Evolutionary conservation across 2,888 invertebrate genomes (phyloP).

Genomic region (Chloroclystis v-ata): DNA sequence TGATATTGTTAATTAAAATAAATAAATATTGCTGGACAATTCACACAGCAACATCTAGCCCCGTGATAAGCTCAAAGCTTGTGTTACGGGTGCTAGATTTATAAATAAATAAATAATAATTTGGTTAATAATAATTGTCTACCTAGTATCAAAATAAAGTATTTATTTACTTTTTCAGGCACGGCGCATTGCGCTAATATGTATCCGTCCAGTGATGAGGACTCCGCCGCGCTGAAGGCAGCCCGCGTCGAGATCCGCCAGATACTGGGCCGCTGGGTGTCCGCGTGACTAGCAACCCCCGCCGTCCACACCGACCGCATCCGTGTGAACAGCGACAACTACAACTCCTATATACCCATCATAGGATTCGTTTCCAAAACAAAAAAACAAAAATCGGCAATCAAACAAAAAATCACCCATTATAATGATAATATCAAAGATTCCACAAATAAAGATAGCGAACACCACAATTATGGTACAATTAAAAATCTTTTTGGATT

Average conservation of each 20-base stretch:
- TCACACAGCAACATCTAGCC: too few species aligned
- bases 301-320: slow-evolving; percentile 1
- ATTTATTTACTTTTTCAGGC: slow-evolving; percentile 72
- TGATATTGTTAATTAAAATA: too few species aligned
- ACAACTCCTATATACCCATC: slow-evolving; percentile 8
- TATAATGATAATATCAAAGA: background rate
- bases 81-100: too few species aligned
- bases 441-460: background rate
- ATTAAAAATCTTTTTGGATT: background rate
- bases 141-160: too few species aligned
- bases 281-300: slow-evolving; percentile 12
- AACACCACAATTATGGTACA: background rate
- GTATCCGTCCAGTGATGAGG: slow-evolving; percentile 85
- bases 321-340: slow-evolving; percentile 5
- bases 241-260: slow-evolving; percentile 16
- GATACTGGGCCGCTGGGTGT: slow-evolving; percentile 11
- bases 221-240: slow-evolving; percentile 56
- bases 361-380: slow-evolving; percentile 8
- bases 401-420: background rate
- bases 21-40: too few species aligned
- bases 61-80: too few species aligned
- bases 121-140: too few species aligned
- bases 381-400: background rate
- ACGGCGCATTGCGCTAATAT: slow-evolving; percentile 97
- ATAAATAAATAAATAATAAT: too few species aligned